These are phyloP conservation scores for Galeruca laticollis DNA, from an alignment of 2,888 invertebrate genomes.

Conservation along the genomic window DNA sequence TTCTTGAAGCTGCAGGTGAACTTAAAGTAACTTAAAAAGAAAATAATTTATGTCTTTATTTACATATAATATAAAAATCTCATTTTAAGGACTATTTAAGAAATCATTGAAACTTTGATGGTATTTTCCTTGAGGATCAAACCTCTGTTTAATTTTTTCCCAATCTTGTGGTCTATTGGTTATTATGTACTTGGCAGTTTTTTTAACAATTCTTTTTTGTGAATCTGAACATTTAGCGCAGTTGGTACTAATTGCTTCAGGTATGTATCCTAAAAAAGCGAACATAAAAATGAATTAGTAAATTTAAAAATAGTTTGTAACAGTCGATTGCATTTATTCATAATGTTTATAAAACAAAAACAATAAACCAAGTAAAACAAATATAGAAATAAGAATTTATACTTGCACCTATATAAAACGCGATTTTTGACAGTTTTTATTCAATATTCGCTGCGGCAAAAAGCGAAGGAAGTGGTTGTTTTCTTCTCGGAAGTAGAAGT, in stretches of 20 bases:
- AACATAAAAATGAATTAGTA: constrained; percentile 42
- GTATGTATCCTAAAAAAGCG: constrained; percentile 70
- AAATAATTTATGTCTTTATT: background rate
- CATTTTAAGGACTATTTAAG: background rate
- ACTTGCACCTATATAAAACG: too few species aligned
- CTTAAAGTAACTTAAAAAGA: background rate
- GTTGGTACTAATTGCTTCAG: constrained; percentile 76
- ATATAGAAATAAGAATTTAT: too few species aligned
- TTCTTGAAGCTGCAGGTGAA: too few species aligned
- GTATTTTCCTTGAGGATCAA: constrained; percentile 66
- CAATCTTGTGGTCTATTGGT: constrained; percentile 66
- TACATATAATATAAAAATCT: background rate
- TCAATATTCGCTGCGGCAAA: too few species aligned
- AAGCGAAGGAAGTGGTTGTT: too few species aligned
- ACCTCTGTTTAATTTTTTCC: constrained; percentile 67
- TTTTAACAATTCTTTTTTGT: constrained; percentile 73
- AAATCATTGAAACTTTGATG: constrained; percentile 43
- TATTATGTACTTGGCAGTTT: constrained; percentile 72
- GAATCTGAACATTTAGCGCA: constrained; percentile 75
- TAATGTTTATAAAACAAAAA: too few species aligned
- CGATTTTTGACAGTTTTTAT: too few species aligned
- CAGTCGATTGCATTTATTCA: too few species aligned
- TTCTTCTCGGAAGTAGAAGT: too few species aligned
- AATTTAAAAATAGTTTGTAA: too few species aligned
- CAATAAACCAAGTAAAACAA: too few species aligned